phyloP scores from a whole-genome alignment of 2,113 vertebrate species.

The Carassius carassius region DNA sequence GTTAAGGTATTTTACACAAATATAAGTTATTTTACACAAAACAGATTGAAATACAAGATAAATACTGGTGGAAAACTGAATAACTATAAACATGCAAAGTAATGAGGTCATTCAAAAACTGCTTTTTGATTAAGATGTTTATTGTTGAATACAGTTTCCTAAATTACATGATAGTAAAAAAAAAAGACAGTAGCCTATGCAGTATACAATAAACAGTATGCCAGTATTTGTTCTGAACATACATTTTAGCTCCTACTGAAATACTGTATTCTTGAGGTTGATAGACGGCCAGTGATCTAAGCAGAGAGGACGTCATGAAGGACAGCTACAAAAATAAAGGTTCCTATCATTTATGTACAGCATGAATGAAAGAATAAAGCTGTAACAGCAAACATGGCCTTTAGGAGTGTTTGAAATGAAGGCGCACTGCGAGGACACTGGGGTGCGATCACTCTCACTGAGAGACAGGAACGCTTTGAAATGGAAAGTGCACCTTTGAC shows the following conservation, averaged over 20 bases:
- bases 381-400: conserved; percentile 33
- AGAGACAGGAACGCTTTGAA: conserved; percentile 11
- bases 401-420: conserved; percentile 30
- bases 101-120: not conserved
- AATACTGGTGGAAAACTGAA: not conserved
- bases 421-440: conserved; percentile 12
- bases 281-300: not conserved
- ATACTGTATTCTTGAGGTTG: not conserved
- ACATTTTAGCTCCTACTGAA: not conserved
- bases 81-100: not conserved
- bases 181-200: not conserved
- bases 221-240: not conserved
- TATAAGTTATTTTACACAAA: not conserved
- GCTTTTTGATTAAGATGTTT: not conserved
- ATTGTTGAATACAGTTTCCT: not conserved
- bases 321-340: conserved; percentile 1
- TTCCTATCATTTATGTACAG: conserved; percentile 10
- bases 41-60: not conserved
- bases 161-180: not conserved
- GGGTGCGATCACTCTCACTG: not conserved
- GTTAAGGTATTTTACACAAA: not conserved
- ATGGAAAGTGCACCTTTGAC: conserved; percentile 20
- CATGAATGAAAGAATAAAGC: conserved; percentile 25
- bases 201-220: not conserved
- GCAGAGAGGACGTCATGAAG: not conserved